These are phyloP conservation scores for Callopanchax toddi DNA, from an alignment of 2,113 vertebrate genomes.

Conservation along the genomic window DNA sequence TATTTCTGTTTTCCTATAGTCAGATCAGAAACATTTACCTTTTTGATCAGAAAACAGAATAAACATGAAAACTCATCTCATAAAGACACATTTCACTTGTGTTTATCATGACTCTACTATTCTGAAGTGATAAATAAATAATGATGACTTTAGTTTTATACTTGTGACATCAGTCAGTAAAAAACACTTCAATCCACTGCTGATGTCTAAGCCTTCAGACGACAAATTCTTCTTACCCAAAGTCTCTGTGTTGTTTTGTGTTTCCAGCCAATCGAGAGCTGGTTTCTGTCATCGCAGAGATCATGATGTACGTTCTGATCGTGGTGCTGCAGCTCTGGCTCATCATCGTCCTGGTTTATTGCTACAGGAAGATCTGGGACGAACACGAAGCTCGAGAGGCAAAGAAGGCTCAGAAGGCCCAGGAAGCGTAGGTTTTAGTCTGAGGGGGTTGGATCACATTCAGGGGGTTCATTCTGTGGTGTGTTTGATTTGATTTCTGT, in stretches of 20 bases:
- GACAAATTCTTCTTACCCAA: neutral
- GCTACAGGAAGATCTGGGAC: conserved; percentile 86
- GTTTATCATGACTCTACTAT: too few species aligned
- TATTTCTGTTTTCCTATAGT: too few species aligned
- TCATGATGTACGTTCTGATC: conserved; percentile 91
- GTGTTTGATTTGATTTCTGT: neutral
- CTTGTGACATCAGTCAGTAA: too few species aligned
- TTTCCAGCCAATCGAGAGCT: conserved; percentile 84
- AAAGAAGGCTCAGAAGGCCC: conserved; percentile 62
- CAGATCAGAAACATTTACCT: too few species aligned
- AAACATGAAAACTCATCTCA: too few species aligned
- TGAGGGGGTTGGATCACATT: neutral
- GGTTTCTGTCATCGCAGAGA: conserved; percentile 85
- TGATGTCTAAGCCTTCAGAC: too few species aligned
- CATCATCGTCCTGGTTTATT: conserved; percentile 86
- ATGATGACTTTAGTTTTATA: too few species aligned
- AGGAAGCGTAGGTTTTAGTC: conserved; percentile 77
- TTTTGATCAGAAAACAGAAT: too few species aligned
- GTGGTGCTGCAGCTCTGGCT: conserved; percentile 90
- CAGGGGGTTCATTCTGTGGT: neutral
- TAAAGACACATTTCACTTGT: too few species aligned
- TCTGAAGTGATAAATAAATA: too few species aligned
- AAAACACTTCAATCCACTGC: too few species aligned
- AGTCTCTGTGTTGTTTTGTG: neutral
- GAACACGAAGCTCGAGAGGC: conserved; percentile 80